These are phyloP conservation scores for Hormiphora californensis DNA, from an alignment of 37 sponge, comb jelly and placozoan species.

Conservation along the genomic window DNA sequence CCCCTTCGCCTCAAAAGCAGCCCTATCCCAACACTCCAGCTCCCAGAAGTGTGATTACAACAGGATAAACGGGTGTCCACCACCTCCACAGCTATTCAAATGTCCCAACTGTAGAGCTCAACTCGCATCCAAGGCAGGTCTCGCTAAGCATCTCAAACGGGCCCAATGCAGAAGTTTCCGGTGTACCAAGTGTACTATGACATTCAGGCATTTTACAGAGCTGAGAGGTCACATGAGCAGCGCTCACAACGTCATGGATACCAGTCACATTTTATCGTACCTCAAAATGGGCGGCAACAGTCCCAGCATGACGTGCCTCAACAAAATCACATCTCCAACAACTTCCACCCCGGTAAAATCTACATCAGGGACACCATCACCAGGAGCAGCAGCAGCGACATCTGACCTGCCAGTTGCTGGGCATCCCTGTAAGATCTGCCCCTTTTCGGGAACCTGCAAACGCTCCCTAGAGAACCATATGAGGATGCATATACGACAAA, in stretches of 20 bases:
- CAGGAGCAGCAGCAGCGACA: too few species aligned
- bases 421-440: not conserved
- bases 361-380: too few species aligned
- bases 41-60: constrained; percentile 19
- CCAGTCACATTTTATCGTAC: not conserved
- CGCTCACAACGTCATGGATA: not conserved
- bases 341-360: too few species aligned
- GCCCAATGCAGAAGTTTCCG: not conserved
- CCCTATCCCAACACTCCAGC: constrained; percentile 1
- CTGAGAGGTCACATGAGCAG: not conserved
- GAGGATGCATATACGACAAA: constrained; percentile 16
- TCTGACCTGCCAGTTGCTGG: too few species aligned
- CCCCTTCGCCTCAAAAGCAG: constrained; percentile 8
- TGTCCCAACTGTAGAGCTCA: not conserved
- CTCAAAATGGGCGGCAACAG: not conserved
- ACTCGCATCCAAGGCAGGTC: not conserved
- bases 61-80: not conserved
- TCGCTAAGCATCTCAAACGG: constrained; percentile 16
- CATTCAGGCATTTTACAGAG: not conserved
- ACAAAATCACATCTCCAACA: too few species aligned
- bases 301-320: not conserved
- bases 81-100: not conserved
- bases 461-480: constrained; percentile 23
- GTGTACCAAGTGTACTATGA: not conserved
- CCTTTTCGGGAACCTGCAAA: constrained; percentile 14